phyloP scores from a whole-genome alignment of 2,113 vertebrate genomes.

The Philantomba maxwellii region DNA sequence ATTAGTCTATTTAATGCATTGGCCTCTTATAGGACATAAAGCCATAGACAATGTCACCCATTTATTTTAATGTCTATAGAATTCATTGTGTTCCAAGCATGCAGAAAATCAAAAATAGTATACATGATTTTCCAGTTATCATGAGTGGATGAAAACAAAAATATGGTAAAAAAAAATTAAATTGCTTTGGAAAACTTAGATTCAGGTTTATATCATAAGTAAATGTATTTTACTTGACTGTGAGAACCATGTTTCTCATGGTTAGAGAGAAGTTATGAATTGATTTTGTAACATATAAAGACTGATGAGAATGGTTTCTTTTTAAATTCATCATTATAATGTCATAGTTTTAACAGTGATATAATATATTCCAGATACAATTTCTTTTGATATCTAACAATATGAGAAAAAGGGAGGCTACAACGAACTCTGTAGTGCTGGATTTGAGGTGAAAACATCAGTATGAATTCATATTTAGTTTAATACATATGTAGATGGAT shows the following conservation, averaged over 20 bases:
- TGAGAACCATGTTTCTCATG: neutral
- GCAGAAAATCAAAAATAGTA: neutral
- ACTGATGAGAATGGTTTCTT: neutral
- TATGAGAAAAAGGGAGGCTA: neutral
- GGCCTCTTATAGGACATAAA: neutral
- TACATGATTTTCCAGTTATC: neutral
- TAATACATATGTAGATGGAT: neutral
- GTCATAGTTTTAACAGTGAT: neutral
- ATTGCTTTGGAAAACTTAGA: neutral
- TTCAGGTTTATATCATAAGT: neutral
- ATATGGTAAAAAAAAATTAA: neutral
- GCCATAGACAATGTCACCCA: neutral
- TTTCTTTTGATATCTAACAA: neutral
- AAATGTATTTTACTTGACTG: neutral
- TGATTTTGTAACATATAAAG: neutral
- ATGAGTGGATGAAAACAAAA: neutral
- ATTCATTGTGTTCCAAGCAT: neutral
- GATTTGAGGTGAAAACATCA: neutral
- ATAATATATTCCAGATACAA: neutral
- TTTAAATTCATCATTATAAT: neutral
- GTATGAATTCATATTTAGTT: neutral
- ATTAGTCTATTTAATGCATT: neutral
- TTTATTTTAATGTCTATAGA: neutral
- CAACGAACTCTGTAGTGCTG: neutral
- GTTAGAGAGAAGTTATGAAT: neutral